Conservation (phyloP, 37 sponge, comb jelly and placozoan species). For the Theonella swinhoei region DNA sequence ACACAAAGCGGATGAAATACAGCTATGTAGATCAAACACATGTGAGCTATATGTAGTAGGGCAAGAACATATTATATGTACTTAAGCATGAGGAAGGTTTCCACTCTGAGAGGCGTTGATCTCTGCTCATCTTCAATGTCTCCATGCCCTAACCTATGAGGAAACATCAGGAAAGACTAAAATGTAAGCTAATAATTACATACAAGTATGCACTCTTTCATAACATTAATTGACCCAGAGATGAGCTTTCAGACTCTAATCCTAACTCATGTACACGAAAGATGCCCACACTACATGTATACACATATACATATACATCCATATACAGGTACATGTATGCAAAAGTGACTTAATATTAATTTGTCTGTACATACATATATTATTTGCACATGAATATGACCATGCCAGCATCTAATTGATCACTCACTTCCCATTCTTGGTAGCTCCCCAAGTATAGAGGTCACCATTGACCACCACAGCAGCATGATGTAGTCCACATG, state of each 20-base stretch:
- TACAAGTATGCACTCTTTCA: too few relatives aligned
- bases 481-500: slow-evolving; percentile 72
- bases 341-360: neutral
- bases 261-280: too few relatives aligned
- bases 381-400: neutral
- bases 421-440: slow-evolving; percentile 81
- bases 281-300: too few relatives aligned
- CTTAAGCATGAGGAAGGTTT: slow-evolving; percentile 68
- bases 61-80: slow-evolving; percentile 14
- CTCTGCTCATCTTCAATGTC: slow-evolving; percentile 58
- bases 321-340: neutral
- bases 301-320: too few relatives aligned
- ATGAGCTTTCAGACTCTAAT: too few relatives aligned
- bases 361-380: neutral
- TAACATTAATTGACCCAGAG: too few relatives aligned
- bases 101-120: slow-evolving; percentile 65
- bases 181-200: slow-evolving; percentile 1
- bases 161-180: too few relatives aligned
- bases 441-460: slow-evolving; percentile 85
- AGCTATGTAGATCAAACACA: neutral
- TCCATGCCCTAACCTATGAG: slow-evolving; percentile 80
- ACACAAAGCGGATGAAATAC: too few relatives aligned
- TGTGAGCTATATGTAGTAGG: too few relatives aligned
- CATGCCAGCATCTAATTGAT: too few relatives aligned
- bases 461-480: slow-evolving; percentile 57